Evolutionary conservation across 2,113 vertebrate genomes (phyloP), one percentile per base, ranked within the genome.

Genomic region (Chrysemys picta): DNA sequence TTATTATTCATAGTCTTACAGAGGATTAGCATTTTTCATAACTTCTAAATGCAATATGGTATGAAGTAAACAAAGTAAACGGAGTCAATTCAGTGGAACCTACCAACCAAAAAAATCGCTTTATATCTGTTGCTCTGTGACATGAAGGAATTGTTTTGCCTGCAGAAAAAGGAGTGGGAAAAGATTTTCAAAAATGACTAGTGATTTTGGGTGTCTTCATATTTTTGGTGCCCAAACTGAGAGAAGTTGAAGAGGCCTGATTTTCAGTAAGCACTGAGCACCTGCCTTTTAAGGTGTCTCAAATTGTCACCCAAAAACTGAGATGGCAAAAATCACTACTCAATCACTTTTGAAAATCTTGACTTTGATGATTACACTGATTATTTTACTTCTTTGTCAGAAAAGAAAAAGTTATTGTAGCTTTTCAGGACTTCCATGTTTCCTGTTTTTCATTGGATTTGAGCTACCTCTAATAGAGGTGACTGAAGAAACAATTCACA

Each of bases 1-100:
- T 84, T 80, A 25, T 84, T 89, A 49, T 49, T 95, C 45, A 49
- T 12, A 86, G 6, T 62, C 65, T 85, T 80, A 90, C 65, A 38
- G 19, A 87, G 5, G 2, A 81, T 89, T 93, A 87, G 2, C 4
- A 57, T 76, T 87, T 92, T 91, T 84, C 14, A 17, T 50, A 29
- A 7, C 50, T 92, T 92, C 9, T n/a, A 5, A 72, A 29, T 35
- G 49, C 86, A 93, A 82, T 78, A 69, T 1, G 4, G 19, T 62
- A 27, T 72, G n/a, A 62, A 38, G 82, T 69, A 69, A 5, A 72
- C n/a, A 38, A 72, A 38, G 35, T 72, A 91, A 89, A 92, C 54
- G 52, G 27, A 65, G 10, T 56, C 22, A 17, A 49, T 3, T 38
- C 45, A 72, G 5, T 78, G 80, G 86, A 94, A 31, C 6, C 21